Base-by-base conservation (phyloP, 2,113 vertebrate genomes). In the Syngnathus scovelli region DNA sequence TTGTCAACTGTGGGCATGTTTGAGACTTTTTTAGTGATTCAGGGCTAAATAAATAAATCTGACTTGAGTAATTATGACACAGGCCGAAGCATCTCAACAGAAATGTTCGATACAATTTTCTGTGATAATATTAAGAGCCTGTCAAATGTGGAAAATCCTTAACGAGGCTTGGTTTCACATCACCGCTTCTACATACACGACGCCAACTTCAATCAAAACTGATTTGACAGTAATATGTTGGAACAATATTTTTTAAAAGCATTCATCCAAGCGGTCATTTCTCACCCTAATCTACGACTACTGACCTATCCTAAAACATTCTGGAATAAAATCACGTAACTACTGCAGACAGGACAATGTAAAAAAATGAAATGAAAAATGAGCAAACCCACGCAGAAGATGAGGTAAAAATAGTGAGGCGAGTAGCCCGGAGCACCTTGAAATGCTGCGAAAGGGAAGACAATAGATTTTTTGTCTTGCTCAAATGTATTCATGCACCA, bases 371-470 rank as follows among this genome's bases (percentile, higher is more conserved):
- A 33, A 33, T 33, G 39, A n/a, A n/a, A 60, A 61, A 21, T 13
- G 61, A 62, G 23, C 19, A 62, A 44, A 62, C 61, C 61, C 12
- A 62, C 12, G 12, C 61, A 8, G n/a, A 23, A 44, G 39, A 62
- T 4, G 21, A 23, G 61, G 41, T 46, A 21, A 69, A 69, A 72
- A 72, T 43, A 75, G 77, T 36, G 64, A 69, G 61, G 66, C 66
- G 67, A 51, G 75, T 43, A 68, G 77, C 75, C 81, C 48, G 74
- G 74, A 75, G 70, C 74, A 27, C 49, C 37, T 27, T 62, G 37
- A 43, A 41, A 38, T 39, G 38, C 59, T 41, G 18, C 13, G 11
- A 27, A n/a, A 23, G 39, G 38, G 12, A 62, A 41, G 61, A 23
- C 61, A 27, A 23, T 7, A 44, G 39, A 62, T n/a, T 13, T 23